A percentile compares a stretch with the other conserved stretches of the same genome.
Evolutionary conservation across 2,888 invertebrate genomes (phyloP).

Genomic region (Eristalis intricaria): DNA sequence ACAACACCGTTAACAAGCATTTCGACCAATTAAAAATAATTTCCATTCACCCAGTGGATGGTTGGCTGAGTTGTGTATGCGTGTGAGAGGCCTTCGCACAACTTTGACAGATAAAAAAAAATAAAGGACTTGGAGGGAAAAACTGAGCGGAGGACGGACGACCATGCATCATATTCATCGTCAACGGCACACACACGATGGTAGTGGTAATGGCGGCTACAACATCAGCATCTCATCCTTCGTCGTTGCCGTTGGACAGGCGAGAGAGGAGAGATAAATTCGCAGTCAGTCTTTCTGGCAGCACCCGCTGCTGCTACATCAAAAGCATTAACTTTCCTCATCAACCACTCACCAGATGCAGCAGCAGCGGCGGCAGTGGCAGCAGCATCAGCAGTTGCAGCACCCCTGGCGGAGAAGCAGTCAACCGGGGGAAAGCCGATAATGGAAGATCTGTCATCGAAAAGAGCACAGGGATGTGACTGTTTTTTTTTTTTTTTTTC

Average conservation of each 20-base stretch:
- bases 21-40: slow-evolving; percentile 72
- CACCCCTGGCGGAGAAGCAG: not conserved
- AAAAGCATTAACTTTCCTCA: slow-evolving; percentile 57
- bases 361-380: not conserved
- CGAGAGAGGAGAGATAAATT: slow-evolving; percentile 34
- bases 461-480: slow-evolving; percentile 50
- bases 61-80: slow-evolving; percentile 34
- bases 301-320: slow-evolving; percentile 61
- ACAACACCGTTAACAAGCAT: slow-evolving; percentile 72
- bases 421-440: slow-evolving; percentile 40
- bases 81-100: slow-evolving; percentile 19
- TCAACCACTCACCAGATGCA: slow-evolving; percentile 21
- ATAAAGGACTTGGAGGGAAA: not conserved
- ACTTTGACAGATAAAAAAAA: slow-evolving; percentile 36
- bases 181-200: not conserved
- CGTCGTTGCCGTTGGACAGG: slow-evolving; percentile 3
- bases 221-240: not conserved
- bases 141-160: not conserved
- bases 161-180: slow-evolving; percentile 48
- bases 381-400: no score
- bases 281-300: slow-evolving; percentile 44
- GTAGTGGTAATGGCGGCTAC: no score
- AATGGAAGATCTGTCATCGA: slow-evolving; percentile 62
- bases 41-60: slow-evolving; percentile 63
- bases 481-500: slow-evolving; percentile 42